Evolutionary conservation across 2,797 vertebrate species (phyloP).

Genomic region (Sebastes elongatus): DNA sequence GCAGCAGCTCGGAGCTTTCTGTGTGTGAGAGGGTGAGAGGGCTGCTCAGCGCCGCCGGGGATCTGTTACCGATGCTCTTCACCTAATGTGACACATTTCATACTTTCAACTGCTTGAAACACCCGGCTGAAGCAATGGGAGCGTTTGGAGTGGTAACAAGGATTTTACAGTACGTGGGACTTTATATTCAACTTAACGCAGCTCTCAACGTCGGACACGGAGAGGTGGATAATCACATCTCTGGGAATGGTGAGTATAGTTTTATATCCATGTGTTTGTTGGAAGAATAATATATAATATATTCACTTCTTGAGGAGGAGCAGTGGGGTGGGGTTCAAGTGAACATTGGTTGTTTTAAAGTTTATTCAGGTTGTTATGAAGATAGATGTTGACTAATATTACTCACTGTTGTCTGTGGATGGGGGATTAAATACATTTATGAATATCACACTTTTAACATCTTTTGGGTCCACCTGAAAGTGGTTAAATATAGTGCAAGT

Average conservation of each 20-base stretch:
- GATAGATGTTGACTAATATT: too few relatives aligned
- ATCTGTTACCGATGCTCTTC: slow-evolving; percentile 27
- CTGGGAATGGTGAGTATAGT: slow-evolving; percentile 86
- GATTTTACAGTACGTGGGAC: slow-evolving; percentile 88
- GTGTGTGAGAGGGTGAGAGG: neutral
- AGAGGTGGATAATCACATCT: slow-evolving; percentile 84
- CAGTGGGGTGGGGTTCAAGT: slow-evolving; percentile 50
- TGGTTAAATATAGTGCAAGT: neutral
- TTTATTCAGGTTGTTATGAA: neutral
- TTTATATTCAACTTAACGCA: slow-evolving; percentile 88
- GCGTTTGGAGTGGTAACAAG: slow-evolving; percentile 82
- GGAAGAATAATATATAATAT: neutral
- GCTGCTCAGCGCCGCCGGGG: slow-evolving; percentile 44
- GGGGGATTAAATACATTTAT: neutral
- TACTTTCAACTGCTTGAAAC: slow-evolving; percentile 49
- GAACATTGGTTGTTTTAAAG: neutral
- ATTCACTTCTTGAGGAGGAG: slow-evolving; percentile 9
- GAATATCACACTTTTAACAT: neutral
- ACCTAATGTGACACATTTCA: slow-evolving; percentile 75
- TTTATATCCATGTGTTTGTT: neutral
- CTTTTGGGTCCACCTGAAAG: neutral
- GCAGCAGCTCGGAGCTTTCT: slow-evolving; percentile 27
- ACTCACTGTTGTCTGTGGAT: neutral
- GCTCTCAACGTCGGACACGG: slow-evolving; percentile 77
- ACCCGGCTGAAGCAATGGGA: slow-evolving; percentile 77